Percentiles rank a stretch among this genome's conserved stretches.
Conservation (phyloP, 2,888 invertebrate species). For the Lagria hirta region DNA sequence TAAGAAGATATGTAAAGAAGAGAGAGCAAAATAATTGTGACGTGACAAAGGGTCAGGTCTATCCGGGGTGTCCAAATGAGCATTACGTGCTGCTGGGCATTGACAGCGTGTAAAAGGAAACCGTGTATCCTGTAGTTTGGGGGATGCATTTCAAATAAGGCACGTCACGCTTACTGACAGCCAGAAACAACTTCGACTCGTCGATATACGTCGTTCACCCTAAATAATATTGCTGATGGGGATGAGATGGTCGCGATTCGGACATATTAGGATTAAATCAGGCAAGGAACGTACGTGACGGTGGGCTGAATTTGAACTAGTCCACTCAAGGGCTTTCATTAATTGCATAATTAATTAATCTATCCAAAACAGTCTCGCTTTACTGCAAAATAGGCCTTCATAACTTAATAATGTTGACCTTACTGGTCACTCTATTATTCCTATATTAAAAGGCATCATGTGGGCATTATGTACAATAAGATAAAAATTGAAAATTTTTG, state of each 20-base stretch:
- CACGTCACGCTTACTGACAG: constrained; percentile 42
- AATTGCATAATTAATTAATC: no score
- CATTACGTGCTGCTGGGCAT: constrained; percentile 48
- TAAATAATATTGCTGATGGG: constrained; percentile 15
- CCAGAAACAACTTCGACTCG: constrained; percentile 33
- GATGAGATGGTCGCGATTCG: constrained; percentile 2
- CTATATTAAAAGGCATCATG: no score
- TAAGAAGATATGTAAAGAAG: no score
- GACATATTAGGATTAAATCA: background rate
- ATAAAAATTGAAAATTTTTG: no score
- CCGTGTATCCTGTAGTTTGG: constrained; percentile 46
- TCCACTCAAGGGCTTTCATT: no score
- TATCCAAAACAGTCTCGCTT: no score
- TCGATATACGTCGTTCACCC: constrained; percentile 22
- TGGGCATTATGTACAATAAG: no score
- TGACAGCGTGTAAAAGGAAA: constrained; percentile 48
- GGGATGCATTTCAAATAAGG: constrained; percentile 48
- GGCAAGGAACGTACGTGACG: background rate
- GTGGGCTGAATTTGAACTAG: no score
- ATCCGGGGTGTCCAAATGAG: constrained; percentile 44
- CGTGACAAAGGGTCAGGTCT: constrained; percentile 21
- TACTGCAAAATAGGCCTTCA: no score
- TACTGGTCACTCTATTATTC: no score
- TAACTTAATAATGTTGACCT: no score
- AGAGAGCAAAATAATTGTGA: no score